These are phyloP conservation scores for Philaenus spumarius DNA, from an alignment of 1,140 invertebrate species.

Conservation along the genomic window DNA sequence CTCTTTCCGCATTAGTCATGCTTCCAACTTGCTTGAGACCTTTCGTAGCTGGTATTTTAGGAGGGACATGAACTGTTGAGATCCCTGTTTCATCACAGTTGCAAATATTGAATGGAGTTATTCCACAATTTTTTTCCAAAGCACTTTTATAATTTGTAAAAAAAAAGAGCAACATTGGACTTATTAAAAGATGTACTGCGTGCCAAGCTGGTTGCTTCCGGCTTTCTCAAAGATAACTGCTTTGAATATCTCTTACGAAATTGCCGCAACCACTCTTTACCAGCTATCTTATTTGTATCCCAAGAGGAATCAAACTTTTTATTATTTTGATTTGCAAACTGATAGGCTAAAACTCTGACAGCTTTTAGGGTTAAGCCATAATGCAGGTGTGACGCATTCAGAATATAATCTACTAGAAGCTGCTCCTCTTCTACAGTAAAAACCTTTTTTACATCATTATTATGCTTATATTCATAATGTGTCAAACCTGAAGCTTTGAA, in stretches of 20 bases:
- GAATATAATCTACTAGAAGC: constrained; percentile 24
- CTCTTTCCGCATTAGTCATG: no score
- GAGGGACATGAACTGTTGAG: constrained; percentile 35
- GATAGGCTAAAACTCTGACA: constrained; percentile 27
- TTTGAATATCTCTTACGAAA: constrained; percentile 35
- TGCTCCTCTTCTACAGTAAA: constrained; percentile 20
- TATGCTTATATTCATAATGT: not conserved
- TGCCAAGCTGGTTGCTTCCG: constrained; percentile 40
- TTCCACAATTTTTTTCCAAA: not conserved
- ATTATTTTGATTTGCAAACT: constrained; percentile 28
- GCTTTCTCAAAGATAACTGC: constrained; percentile 35
- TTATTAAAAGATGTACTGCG: constrained; percentile 42
- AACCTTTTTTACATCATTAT: constrained; percentile 1
- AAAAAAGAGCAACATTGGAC: constrained; percentile 38
- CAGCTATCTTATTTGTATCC: constrained; percentile 33
- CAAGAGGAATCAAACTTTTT: constrained; percentile 33
- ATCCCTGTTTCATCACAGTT: constrained; percentile 40
- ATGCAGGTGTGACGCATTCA: constrained; percentile 23
- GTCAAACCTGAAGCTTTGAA: not conserved
- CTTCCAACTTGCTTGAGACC: constrained; percentile 32
- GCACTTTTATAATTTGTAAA: constrained; percentile 33
- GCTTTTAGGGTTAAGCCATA: constrained; percentile 29
- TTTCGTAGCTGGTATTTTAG: constrained; percentile 29
- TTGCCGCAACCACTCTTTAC: constrained; percentile 35
- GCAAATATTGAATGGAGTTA: constrained; percentile 27